Base-by-base conservation (phyloP, 2,888 invertebrate species). In the Cyrtodaria siliqua region DNA sequence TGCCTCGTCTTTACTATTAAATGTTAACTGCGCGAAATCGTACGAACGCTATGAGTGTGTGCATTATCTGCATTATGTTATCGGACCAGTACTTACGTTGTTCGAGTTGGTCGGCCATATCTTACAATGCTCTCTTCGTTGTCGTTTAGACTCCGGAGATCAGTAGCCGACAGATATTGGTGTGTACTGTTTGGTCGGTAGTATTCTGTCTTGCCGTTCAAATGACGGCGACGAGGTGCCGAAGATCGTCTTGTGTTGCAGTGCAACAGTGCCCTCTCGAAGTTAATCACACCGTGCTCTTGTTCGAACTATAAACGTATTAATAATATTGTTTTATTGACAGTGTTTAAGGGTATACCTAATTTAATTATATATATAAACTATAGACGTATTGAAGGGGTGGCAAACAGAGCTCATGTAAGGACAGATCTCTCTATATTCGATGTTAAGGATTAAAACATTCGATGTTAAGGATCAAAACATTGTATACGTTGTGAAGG, bases 21-120 rank as follows among this genome's bases (percentile, higher is more conserved):
- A n/a, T n/a, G n/a, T n/a, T n/a, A n/a, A n/a, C n/a, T n/a, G n/a
- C n/a, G n/a, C n/a, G n/a, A n/a, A n/a, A n/a, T n/a, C n/a, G n/a
- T n/a, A n/a, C n/a, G n/a, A n/a, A n/a, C n/a, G n/a, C n/a, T n/a
- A n/a, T n/a, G n/a, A n/a, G n/a, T n/a, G n/a, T n/a, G n/a, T n/a
- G n/a, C n/a, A n/a, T n/a, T n/a, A n/a, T n/a, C n/a, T n/a, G n/a
- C 20, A 52, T 52, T 52, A 24, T 52, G 27, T 23, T 42, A 12
- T 2, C 27, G 26, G 14, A 56, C 14, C 6, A 18, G 40, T 16
- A 76, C 86, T 78, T 78, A 90, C 87, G 89, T 89, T 26, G 90
- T 89, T 49, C 90, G 62, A 0, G 90, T 90, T 0, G 90, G 90
- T 33, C 89, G 80, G 14, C 90, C 90, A 71, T 87, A 85, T 72